Evolutionary conservation across 2,797 vertebrate species (phyloP).

Genomic region (Lophotriccus pileatus): DNA sequence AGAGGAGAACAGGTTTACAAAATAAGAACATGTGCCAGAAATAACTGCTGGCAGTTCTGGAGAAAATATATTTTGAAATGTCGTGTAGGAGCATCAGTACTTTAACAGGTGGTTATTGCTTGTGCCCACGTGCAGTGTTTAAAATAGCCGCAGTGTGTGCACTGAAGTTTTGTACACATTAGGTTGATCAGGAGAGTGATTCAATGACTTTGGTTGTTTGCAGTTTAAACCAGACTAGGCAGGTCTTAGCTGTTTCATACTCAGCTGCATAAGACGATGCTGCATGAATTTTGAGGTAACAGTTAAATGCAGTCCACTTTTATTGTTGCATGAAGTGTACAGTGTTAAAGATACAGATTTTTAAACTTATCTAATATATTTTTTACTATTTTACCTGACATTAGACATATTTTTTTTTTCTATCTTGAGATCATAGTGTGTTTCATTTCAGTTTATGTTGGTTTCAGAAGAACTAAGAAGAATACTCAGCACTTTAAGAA

Average conservation of each 20-base stretch:
- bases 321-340: background rate
- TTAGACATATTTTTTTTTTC: background rate
- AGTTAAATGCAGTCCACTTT: background rate
- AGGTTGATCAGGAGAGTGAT: background rate
- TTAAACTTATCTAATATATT: background rate
- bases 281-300: background rate
- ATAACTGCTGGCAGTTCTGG: constrained; percentile 36
- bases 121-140: constrained; percentile 44
- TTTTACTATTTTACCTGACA: background rate
- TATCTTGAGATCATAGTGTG: background rate
- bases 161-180: constrained; percentile 34
- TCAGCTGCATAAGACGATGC: background rate
- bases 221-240: background rate
- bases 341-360: background rate
- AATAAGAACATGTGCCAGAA: background rate
- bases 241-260: background rate
- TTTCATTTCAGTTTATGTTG: background rate
- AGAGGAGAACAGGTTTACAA: constrained; percentile 42
- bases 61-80: constrained; percentile 60
- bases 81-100: constrained; percentile 37
- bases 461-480: background rate
- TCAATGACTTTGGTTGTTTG: background rate
- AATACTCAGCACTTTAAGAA: background rate
- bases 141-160: constrained; percentile 55
- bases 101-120: constrained; percentile 64